Base-by-base conservation (phyloP, 2,888 invertebrate species). In the Sipunculus nudus region DNA sequence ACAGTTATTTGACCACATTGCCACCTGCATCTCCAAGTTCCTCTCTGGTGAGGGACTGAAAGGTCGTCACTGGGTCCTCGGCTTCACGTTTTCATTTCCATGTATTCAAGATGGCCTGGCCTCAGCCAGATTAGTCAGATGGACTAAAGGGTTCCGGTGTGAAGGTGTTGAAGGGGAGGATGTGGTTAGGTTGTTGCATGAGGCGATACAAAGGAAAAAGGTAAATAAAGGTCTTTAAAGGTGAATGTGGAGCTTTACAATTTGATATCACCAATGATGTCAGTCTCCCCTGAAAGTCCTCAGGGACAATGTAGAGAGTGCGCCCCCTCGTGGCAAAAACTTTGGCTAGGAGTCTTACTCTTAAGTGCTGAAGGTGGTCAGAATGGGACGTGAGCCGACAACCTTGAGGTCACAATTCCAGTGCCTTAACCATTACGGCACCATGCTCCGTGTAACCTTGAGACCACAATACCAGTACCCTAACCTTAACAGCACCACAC, bases 61-160 rank as follows among this genome's bases (percentile, higher is more conserved):
- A 6, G 45, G 75, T 19, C 56, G 78, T 26, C 86, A 89, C 39
- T 85, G 96, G 68, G 94, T 96, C 0, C 87, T 97, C 65, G 96
- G 96, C 8, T 97, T 97, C 85, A 97, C 96, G 16, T 97, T 97
- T 86, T 96, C 96, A 78, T 97, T 97, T 82, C 96, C 97, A 0
- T 87, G 96, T 73, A 86, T 87, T 67, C 96, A 96, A 84, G 84
- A 90, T 72, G 94, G 96, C 0, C 29, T 97, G 25, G 94, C 93
- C 6, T 90, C 90, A 77, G 96, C 95, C 23, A 83, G 90, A 39
- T 87, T 96, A 53, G 92, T 92, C 74, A 88, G 91, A 46, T 97
- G 96, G 97, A 97, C 96, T n/a, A 97, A 97, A 85, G 96, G 96
- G 5, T 97, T 97, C 86, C 92, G 92, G 71, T 96, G 95, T 83